Conservation (phyloP, 2,888 invertebrate genomes). For the Cheilosia impressa region DNA sequence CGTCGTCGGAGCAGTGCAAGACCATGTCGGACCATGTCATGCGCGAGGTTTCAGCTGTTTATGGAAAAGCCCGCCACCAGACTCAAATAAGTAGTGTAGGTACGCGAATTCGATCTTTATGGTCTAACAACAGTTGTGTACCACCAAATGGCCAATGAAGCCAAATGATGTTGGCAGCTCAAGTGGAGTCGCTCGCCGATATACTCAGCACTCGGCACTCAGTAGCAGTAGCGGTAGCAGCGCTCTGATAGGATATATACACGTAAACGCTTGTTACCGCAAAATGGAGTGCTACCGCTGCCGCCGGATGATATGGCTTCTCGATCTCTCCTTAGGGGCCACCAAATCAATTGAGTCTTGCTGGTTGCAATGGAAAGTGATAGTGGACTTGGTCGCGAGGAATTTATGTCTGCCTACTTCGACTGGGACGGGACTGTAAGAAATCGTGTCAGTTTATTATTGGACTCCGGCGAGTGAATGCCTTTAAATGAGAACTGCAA, state of each 20-base stretch:
- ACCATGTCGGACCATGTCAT: conserved; percentile 73
- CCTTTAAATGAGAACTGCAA: conserved; percentile 67
- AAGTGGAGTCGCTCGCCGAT: conserved; percentile 63
- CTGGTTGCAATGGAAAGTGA: conserved; percentile 56
- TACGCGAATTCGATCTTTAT: conserved; percentile 60
- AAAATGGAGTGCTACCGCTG: conserved; percentile 52
- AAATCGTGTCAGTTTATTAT: conserved; percentile 21
- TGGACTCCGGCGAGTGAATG: conserved; percentile 44
- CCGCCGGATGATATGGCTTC: conserved; percentile 20
- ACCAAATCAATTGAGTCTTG: conserved; percentile 59
- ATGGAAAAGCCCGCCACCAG: conserved; percentile 47
- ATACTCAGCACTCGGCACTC: conserved; percentile 12
- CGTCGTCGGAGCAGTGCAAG: conserved; percentile 52
- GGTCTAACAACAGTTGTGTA: conserved; percentile 68
- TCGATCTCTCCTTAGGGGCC: conserved; percentile 68
- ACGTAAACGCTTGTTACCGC: conserved; percentile 48
- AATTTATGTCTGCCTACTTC: conserved; percentile 25
- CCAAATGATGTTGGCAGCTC: conserved; percentile 71
- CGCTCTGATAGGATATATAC: conserved; percentile 16
- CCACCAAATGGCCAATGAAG: conserved; percentile 53
- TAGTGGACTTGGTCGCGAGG: conserved; percentile 54
- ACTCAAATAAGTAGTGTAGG: conserved; percentile 44
- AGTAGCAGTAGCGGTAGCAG: conserved; percentile 13
- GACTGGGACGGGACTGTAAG: background rate
- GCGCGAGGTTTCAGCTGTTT: conserved; percentile 68